Evolutionary conservation across 2,113 vertebrate species (phyloP), one percentile per base, ranked within the genome.

Genomic region (Gambusia affinis): DNA sequence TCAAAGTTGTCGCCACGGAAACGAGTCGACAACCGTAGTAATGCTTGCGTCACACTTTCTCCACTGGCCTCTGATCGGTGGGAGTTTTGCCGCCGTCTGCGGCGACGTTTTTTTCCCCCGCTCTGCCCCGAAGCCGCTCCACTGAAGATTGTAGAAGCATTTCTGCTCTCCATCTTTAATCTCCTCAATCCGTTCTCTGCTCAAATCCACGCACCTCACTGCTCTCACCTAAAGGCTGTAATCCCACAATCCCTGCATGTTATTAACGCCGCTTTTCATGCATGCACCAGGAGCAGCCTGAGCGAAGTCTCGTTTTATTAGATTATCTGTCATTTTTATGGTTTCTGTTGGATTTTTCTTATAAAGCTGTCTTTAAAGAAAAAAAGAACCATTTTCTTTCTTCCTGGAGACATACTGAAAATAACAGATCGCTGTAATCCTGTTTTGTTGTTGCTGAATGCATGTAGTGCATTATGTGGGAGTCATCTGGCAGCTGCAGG

Each of bases 1-100:
- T 73, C 89, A 90, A 87, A 90, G 89, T 89, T 84, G 89, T 93
- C 85, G 69, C 82, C 92, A 91, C 92, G 86, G 92, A 84, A 89
- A 93, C 88, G 24, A 57, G 57, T 57, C 83, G 88, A 88, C 76
- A 6, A 19, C 78, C 44, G 54, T 12, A 37, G 67, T 76, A 72
- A 84, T 76, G 63, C 15, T 29, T 82, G 81, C 74, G 73, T 83
- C 84, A 83, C 76, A 47, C 75, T 82, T 57, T 3, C 61, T 47
- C 67, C 65, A 1, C 68, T 29, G 64, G 31, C 65, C 57, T 85
- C 39, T 60, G 51, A 82, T 82, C 22, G 2, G 24, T 64, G 67
- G 30, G 14, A 10, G 60, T 64, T 81, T 83, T 63, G 3, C 11
- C 63, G 57, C 3, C 5, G 61, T 39, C 8, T 19, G 0, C 35